Base-by-base conservation (phyloP, 1,140 invertebrate species). In the Drosophila burlai region DNA sequence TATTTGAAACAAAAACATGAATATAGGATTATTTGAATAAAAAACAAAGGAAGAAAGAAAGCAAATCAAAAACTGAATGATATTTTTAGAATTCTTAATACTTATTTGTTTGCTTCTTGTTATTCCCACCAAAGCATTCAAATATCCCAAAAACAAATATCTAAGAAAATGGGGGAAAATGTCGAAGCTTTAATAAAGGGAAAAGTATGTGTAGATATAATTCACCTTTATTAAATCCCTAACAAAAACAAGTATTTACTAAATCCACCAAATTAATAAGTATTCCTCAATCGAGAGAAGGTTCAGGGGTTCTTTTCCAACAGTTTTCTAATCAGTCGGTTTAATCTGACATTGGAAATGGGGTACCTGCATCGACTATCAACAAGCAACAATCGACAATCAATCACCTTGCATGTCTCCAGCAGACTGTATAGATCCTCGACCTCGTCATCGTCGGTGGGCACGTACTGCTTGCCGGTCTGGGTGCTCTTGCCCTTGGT, bases 341-440 rank as follows among this genome's bases (percentile, higher is more conserved):
- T 61, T 43, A 65, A 65, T 65, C 58, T 43, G 29, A 45, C 54
- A 24, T 54, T 36, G 50, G 50, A 2, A 49, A 50, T 29, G 47
- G 10, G 43, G 11, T 24, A 24, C 2, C 10, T 46, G 43, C 18
- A 46, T n/a, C 42, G 46, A 47, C 13, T 16, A 68, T 31, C 21
- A 66, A 24, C 18, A 36, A 67, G 24, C 21, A 66, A 24, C 45
- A 36, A 67, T 40, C 15, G 26, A 42, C 26, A 68, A 69, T 29
- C 45, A 71, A 72, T 72, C 94, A 97, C 97, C 95, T 98, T 98
- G 38, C 99, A 95, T 93, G 95, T 95, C 83, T 95, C 94, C 36
- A 99, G 94, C 31, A 99, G 95, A 69, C 95, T 94, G 93, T 96
- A 99, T 24, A 99, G 94, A 95, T 99, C 99, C 94, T 99, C 99